Percentiles rank a stretch among this genome's conserved stretches.
Conservation (phyloP, 2,797 vertebrate genomes). For the Zalophus californianus region DNA sequence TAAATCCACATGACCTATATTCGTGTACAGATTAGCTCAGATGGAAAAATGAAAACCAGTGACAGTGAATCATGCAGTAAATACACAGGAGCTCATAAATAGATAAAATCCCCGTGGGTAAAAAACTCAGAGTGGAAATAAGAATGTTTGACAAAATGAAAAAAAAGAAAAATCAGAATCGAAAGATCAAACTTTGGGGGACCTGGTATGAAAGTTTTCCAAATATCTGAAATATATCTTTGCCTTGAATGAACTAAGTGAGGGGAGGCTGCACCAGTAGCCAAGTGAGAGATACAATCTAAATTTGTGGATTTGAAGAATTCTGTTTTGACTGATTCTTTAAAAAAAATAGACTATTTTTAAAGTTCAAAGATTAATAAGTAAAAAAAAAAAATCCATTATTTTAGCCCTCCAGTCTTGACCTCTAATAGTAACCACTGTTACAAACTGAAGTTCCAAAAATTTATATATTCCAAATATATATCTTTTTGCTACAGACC, state of each 20-base stretch:
- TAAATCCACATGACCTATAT: conserved; percentile 71
- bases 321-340: not conserved
- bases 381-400: not conserved
- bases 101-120: not conserved
- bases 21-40: conserved; percentile 78
- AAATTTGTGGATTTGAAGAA: not conserved
- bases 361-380: not conserved
- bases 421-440: not conserved
- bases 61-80: conserved; percentile 40
- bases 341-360: not conserved
- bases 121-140: conserved; percentile 8
- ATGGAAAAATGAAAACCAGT: conserved; percentile 77
- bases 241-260: not conserved
- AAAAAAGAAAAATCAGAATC: not conserved
- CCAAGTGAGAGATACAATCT: not conserved
- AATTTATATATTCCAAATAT: not conserved
- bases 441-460: not conserved
- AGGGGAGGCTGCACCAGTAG: not conserved
- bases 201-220: not conserved
- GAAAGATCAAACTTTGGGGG: conserved; percentile 5
- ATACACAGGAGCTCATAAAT: conserved; percentile 60
- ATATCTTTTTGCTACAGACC: not conserved
- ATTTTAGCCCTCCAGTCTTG: not conserved
- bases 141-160: conserved; percentile 2
- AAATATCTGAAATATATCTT: not conserved